Percentiles rank a stretch among this genome's conserved stretches.
phyloP scores from a whole-genome alignment of 2,797 vertebrate genomes.

The Dermochelys coriacea region DNA sequence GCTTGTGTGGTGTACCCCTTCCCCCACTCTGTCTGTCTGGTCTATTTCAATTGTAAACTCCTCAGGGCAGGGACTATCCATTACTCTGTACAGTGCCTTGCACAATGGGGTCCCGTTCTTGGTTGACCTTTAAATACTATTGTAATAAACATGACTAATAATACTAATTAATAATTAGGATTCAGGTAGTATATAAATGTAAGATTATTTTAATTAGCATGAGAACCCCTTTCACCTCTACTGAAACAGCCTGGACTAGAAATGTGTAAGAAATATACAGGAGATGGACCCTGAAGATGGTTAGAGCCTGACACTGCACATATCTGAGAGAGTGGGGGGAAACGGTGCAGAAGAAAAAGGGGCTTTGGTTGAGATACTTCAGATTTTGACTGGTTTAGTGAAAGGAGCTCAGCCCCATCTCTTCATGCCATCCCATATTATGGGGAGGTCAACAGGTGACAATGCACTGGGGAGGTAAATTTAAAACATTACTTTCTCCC shows the following conservation, averaged over 20 bases:
- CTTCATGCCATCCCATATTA: neutral
- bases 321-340: neutral
- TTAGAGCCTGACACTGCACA: neutral
- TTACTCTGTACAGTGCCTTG: neutral
- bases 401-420: neutral
- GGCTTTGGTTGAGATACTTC: neutral
- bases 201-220: neutral
- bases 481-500: neutral
- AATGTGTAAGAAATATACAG: neutral
- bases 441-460: neutral
- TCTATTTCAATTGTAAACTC: neutral
- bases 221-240: neutral
- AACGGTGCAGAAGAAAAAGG: neutral
- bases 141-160: neutral
- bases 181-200: neutral
- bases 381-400: neutral
- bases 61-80: neutral
- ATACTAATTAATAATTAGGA: neutral
- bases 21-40: neutral
- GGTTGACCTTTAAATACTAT: neutral
- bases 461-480: neutral
- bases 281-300: neutral
- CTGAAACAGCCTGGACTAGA: neutral
- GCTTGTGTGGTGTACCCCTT: too few species aligned
- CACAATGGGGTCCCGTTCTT: neutral